These are phyloP conservation scores for Biston stratarius DNA, from an alignment of 2,888 invertebrate genomes.

Conservation along the genomic window DNA sequence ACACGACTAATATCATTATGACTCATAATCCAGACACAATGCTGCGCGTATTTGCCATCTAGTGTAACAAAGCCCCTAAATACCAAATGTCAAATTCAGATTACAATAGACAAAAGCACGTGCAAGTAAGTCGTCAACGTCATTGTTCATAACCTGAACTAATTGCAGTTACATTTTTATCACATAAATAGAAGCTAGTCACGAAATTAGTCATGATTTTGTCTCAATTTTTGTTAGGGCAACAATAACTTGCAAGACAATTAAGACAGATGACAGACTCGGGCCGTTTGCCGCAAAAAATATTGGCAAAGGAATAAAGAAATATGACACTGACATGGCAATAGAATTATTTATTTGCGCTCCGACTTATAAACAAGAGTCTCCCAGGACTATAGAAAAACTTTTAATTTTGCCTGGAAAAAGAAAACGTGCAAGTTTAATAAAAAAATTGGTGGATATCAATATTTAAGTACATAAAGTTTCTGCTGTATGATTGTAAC, in stretches of 20 bases:
- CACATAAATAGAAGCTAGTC: slow-evolving; percentile 41
- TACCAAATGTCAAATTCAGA: slow-evolving; percentile 54
- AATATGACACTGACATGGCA: slow-evolving; percentile 70
- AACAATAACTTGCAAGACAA: slow-evolving; percentile 74
- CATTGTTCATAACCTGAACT: slow-evolving; percentile 46
- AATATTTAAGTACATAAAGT: not conserved
- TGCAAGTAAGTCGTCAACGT: slow-evolving; percentile 51
- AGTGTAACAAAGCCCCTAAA: slow-evolving; percentile 56
- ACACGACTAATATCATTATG: slow-evolving; percentile 23
- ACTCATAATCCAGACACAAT: slow-evolving; percentile 46
- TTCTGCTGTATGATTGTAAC: not conserved
- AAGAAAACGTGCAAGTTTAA: not conserved
- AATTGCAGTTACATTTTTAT: slow-evolving; percentile 50
- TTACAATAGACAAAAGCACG: slow-evolving; percentile 55
- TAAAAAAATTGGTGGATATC: not conserved
- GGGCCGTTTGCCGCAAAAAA: slow-evolving; percentile 68
- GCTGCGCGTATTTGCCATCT: slow-evolving; percentile 42
- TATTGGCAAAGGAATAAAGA: slow-evolving; percentile 65
- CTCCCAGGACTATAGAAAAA: slow-evolving; percentile 1
- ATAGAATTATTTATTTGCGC: slow-evolving; percentile 47
- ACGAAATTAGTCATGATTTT: slow-evolving; percentile 43
- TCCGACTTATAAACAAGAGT: slow-evolving; percentile 2
- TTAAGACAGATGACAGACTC: slow-evolving; percentile 73
- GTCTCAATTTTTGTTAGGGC: slow-evolving; percentile 49
- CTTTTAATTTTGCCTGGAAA: not conserved